phyloP scores from a whole-genome alignment of 2,113 vertebrate genomes.

The Myrmecophaga tridactyla region DNA sequence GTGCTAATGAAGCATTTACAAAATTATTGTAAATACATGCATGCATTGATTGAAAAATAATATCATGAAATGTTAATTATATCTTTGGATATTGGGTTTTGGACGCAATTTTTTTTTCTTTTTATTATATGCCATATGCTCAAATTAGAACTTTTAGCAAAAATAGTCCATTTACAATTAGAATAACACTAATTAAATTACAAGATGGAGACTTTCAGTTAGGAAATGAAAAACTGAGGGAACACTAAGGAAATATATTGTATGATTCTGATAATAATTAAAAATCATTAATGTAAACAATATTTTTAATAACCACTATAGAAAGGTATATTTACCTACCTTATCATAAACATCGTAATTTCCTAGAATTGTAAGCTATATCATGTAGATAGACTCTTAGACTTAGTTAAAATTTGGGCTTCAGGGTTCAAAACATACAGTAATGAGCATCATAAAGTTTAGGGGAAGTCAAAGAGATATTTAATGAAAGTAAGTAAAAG shows the following conservation, averaged over 20 bases:
- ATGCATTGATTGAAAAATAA: not conserved
- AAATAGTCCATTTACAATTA: not conserved
- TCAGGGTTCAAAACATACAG: constrained; percentile 27
- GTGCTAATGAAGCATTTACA: not conserved
- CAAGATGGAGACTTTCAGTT: constrained; percentile 13
- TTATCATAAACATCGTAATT: constrained; percentile 37
- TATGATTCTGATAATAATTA: not conserved
- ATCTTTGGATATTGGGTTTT: not conserved
- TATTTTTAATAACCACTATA: constrained; percentile 18
- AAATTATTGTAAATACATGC: not conserved
- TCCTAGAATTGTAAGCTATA: constrained; percentile 32
- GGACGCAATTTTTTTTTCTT: not conserved
- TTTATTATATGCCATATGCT: not conserved
- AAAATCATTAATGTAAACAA: constrained; percentile 13
- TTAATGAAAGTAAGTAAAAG: constrained; percentile 71
- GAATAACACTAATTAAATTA: not conserved
- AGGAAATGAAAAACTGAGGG: not conserved
- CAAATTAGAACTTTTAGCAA: not conserved
- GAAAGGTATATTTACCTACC: not conserved
- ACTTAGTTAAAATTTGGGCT: constrained; percentile 27
- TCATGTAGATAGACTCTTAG: not conserved
- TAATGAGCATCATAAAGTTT: constrained; percentile 42
- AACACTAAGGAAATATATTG: not conserved
- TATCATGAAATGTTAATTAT: not conserved
- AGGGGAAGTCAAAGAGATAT: constrained; percentile 38